A percentile compares a stretch with the other conserved stretches of the same genome.
phyloP scores from a whole-genome alignment of 1,140 invertebrate genomes.

The Helicoverpa zea region DNA sequence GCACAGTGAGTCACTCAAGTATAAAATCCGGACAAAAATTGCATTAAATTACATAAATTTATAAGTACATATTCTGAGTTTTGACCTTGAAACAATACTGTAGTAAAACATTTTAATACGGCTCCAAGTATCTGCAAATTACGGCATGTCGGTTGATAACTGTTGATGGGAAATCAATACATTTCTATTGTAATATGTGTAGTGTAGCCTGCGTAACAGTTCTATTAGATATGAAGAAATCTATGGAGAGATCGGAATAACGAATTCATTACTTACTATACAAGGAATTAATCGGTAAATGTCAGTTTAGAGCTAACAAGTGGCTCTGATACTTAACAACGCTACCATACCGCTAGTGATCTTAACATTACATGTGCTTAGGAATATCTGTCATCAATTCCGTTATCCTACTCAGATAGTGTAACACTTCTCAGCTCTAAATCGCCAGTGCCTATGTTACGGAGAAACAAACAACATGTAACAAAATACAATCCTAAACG shows the following conservation, averaged over 20 bases:
- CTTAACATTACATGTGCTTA: conserved; percentile 18
- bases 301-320: conserved; percentile 69
- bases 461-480: conserved; percentile 80
- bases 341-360: conserved; percentile 17
- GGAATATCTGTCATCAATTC: conserved; percentile 61
- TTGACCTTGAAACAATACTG: conserved; percentile 68
- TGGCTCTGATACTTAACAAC: background rate
- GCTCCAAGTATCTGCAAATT: conserved; percentile 83
- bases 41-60: conserved; percentile 20
- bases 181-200: conserved; percentile 86
- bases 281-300: conserved; percentile 74
- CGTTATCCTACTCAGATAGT: conserved; percentile 59
- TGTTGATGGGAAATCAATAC: conserved; percentile 85
- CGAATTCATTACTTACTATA: conserved; percentile 85
- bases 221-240: conserved; percentile 81
- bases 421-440: conserved; percentile 66
- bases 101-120: conserved; percentile 73
- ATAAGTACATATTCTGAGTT: conserved; percentile 35
- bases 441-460: conserved; percentile 65
- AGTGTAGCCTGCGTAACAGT: conserved; percentile 81
- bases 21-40: conserved; percentile 80
- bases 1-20: conserved; percentile 82
- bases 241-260: conserved; percentile 85
- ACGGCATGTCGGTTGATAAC: conserved; percentile 83
- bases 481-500: conserved; percentile 81